A percentile compares a stretch with the other conserved stretches of the same genome.
Conservation (phyloP, 2,888 invertebrate genomes). For the Rhyacophila evoluta region DNA sequence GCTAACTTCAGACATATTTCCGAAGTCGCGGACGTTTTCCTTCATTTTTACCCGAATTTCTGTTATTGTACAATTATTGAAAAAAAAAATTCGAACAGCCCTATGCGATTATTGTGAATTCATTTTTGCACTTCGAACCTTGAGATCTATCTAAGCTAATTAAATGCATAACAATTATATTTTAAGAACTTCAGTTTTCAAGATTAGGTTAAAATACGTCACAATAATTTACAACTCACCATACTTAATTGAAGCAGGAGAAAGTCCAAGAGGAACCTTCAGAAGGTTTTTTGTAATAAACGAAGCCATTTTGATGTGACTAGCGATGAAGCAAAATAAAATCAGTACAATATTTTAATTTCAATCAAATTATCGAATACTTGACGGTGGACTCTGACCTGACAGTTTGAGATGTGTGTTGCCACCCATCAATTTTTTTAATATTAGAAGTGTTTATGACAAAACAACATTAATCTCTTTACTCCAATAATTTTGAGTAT, state of each 20-base stretch:
- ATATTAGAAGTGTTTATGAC: too few relatives aligned
- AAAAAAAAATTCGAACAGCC: too few relatives aligned
- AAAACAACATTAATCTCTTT: too few relatives aligned
- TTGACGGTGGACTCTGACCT: constrained; percentile 39
- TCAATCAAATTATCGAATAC: not conserved
- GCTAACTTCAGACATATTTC: too few relatives aligned
- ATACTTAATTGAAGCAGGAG: constrained; percentile 37
- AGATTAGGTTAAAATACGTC: constrained; percentile 29
- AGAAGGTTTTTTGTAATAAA: constrained; percentile 48
- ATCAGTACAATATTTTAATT: not conserved
- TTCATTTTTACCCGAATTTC: too few relatives aligned
- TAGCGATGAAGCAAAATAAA: not conserved
- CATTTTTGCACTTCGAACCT: constrained; percentile 42
- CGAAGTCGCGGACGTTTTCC: too few relatives aligned
- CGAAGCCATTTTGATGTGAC: constrained; percentile 40
- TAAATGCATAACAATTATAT: not conserved
- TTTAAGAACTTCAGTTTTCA: constrained; percentile 33
- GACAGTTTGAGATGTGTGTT: constrained; percentile 6
- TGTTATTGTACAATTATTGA: too few relatives aligned
- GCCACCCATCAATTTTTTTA: too few relatives aligned
- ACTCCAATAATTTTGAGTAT: too few relatives aligned
- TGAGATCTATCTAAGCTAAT: too few relatives aligned
- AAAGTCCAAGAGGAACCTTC: constrained; percentile 37
- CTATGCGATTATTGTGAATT: too few relatives aligned
- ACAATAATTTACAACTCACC: constrained; percentile 32